Conservation (phyloP, 2,888 invertebrate species). For the Lithophane leautieri region DNA sequence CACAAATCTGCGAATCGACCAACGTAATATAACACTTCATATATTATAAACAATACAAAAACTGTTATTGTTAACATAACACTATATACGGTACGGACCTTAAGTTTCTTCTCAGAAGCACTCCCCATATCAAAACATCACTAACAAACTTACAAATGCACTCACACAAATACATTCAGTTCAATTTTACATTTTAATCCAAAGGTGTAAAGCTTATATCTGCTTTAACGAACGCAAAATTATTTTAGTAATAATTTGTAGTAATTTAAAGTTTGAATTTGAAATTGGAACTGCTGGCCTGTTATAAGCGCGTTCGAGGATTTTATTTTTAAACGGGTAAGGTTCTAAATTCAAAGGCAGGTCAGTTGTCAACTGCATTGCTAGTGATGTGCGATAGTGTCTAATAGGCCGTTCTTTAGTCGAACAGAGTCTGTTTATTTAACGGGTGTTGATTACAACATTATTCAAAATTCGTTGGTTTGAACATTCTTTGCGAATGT, state of each 20-base stretch:
- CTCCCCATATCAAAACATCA: conserved; percentile 78
- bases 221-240: conserved; percentile 54
- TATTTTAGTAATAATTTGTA: conserved; percentile 78
- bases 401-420: conserved; percentile 54
- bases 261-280: conserved; percentile 81
- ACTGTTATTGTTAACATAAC: conserved; percentile 80
- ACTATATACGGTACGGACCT: conserved; percentile 77
- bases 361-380: conserved; percentile 25
- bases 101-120: conserved; percentile 80
- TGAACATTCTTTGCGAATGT: conserved; percentile 8
- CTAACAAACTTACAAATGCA: conserved; percentile 53
- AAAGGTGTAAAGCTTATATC: conserved; percentile 53
- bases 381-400: conserved; percentile 44
- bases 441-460: conserved; percentile 43
- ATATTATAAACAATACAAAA: conserved; percentile 83
- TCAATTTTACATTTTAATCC: conserved; percentile 55
- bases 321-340: conserved; percentile 61
- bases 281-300: conserved; percentile 81
- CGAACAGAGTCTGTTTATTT: conserved; percentile 43
- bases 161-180: conserved; percentile 18
- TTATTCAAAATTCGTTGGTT: conserved; percentile 42
- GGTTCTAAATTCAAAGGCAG: conserved; percentile 57
- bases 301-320: conserved; percentile 69
- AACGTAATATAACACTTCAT: conserved; percentile 76
- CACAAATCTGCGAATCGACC: conserved; percentile 85